Evolutionary conservation across 2,797 vertebrate genomes (phyloP), one percentile per base, ranked within the genome.

Genomic region (Hybognathus amarus): DNA sequence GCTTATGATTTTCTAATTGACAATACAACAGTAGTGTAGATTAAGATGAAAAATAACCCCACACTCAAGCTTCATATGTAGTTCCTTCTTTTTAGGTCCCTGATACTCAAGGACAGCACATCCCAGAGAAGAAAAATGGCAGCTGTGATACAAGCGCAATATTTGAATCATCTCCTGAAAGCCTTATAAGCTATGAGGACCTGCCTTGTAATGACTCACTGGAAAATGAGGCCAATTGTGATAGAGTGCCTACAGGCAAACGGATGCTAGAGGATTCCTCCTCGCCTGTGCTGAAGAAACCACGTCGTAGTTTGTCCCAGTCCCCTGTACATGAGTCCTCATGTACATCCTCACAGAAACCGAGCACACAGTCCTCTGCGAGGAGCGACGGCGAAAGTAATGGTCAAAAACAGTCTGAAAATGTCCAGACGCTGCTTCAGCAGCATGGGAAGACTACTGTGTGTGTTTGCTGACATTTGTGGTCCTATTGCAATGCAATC

Each of bases 371-470:
- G 85, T 93, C 92, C 0, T 92, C 92, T 0, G 92, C 96, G 89
- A 79, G 85, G 33, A 93, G 95, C 27, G 95, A 24, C 10, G 63
- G 63, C 0, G 59, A 96, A 33, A 93, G 95, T 79, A 94, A 97
- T 88, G 95, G 96, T 36, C 97, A 96, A 92, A 97, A 96, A 91
- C 96, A 97, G 87, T 82, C 93, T 2, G 88, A 18, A 50, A 95
- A 94, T 2, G 91, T 96, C 63, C 92, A 90, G 1, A 91, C 94
- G 0, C 93, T 98, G 74, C 95, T 98, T 77, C 97, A 97, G 47
- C 95, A 96, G 77, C 95, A 96, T 75, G 88, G 96, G 79, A 98
- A 98, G 87, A 94, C 94, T 0, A 94, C 96, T 0, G 94, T 99
- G 80, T 99, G 97, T 17, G 97, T 98, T 1, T 99, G 95, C 91